Evolutionary conservation across 2,797 vertebrate species (phyloP).

Genomic region (Halcyon badia): DNA sequence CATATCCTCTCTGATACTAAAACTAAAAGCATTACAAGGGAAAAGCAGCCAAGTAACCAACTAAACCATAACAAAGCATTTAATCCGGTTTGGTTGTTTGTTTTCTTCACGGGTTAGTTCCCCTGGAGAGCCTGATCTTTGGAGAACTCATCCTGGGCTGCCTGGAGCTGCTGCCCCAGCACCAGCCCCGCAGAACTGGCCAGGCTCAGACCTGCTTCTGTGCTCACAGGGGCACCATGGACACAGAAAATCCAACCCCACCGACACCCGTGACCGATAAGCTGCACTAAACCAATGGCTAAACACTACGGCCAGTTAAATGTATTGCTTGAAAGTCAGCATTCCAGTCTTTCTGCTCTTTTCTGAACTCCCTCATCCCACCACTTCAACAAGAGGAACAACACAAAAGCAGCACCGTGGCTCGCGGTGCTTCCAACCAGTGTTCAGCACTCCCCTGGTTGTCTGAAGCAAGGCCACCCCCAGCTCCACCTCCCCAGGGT

Average conservation of each 20-base stretch:
- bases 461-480: constrained; percentile 30
- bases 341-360: neutral
- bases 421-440: neutral
- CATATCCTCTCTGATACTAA: neutral
- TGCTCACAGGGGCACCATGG: neutral
- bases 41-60: constrained; percentile 14
- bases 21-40: neutral
- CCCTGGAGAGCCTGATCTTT: neutral
- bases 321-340: neutral
- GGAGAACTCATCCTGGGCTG: neutral
- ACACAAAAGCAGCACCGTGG: neutral
- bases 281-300: neutral
- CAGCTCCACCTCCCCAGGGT: constrained; percentile 13
- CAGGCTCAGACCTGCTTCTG: neutral
- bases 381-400: neutral
- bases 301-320: neutral
- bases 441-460: neutral
- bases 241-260: neutral
- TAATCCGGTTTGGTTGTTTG: neutral
- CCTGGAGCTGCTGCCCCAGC: neutral
- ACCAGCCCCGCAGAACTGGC: neutral
- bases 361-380: neutral
- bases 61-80: neutral
- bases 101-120: neutral
- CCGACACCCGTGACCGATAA: neutral